Evolutionary conservation across 2,113 vertebrate genomes (phyloP), one percentile per base, ranked within the genome.

Genomic region (Tupaia tana): DNA sequence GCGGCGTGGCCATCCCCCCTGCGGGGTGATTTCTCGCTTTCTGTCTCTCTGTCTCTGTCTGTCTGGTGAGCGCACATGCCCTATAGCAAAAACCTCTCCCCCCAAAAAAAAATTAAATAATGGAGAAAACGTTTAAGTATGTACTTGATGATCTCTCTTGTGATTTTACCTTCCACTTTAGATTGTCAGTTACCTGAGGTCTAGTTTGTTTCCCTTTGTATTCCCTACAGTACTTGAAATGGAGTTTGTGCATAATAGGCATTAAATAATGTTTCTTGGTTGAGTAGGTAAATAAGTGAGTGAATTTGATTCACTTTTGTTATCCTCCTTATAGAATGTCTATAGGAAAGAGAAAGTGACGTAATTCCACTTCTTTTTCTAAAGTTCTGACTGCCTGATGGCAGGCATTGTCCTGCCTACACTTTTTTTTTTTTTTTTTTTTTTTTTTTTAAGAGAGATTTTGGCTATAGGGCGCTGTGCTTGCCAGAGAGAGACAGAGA

Each of bases 241-340:
- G 59, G 74, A 82, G 27, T 85, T 83, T 93, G 29, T 56, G 52
- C 31, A 27, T 69, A 31, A 4, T 29, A 87, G 64, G 14, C 24
- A 64, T 75, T 95, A 54, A 71, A n/a, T 58, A 79, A 80, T 79
- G 25, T 69, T 88, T 94, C 63, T 93, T 88, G 52, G 63, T 54
- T 43, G 3, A 70, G n/a, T 81, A 29, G 81, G 14, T 83, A n/a
- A 96, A 64, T 90, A 7, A 90, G 7, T 78, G 20, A 85, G 52
- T 90, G 85, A 83, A 77, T 78, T 93, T 69, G 80, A 78, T 54
- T 18, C 66, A 13, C 12, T 43, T 82, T 73, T 93, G 27, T 67
- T 92, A 79, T 73, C 34, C 73, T 91, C 64, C 27, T 93, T 14
- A 29, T 31, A 31, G 22, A 78, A 78, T 91, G 79, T 95, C 34